Conservation (phyloP, 2,888 invertebrate species). For the Helleia helle region DNA sequence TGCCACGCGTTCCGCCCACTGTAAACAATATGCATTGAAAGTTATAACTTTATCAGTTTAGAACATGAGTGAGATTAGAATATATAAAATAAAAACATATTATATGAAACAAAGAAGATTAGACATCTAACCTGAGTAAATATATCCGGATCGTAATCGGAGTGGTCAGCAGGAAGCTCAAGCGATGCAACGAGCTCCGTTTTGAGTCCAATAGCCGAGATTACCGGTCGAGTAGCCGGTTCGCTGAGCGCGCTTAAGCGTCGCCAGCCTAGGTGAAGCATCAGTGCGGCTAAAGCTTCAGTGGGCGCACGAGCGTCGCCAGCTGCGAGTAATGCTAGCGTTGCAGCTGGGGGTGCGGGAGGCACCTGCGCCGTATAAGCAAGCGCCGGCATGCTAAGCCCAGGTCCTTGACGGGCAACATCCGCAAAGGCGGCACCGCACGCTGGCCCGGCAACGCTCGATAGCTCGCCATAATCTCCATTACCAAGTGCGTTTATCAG, state of each 20-base stretch:
- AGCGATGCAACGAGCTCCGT: constrained; percentile 35
- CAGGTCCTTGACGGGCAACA: constrained; percentile 41
- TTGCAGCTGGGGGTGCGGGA: constrained; percentile 30
- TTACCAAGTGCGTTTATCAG: constrained; percentile 43
- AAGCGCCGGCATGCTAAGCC: constrained; percentile 42
- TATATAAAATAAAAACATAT: neutral
- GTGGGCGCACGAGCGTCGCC: constrained; percentile 32
- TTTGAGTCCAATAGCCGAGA: constrained; percentile 33
- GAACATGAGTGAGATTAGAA: too few relatives aligned
- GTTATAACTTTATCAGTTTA: too few relatives aligned
- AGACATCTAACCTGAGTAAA: constrained; percentile 11
- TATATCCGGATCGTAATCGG: constrained; percentile 27
- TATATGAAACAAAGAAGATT: neutral
- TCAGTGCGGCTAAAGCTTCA: constrained; percentile 31
- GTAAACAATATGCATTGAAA: too few relatives aligned
- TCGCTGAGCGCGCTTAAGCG: constrained; percentile 45
- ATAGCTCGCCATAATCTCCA: constrained; percentile 42
- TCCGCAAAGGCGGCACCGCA: constrained; percentile 50
- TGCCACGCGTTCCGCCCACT: constrained; percentile 44
- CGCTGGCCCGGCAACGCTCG: constrained; percentile 50
- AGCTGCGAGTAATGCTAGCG: constrained; percentile 29
- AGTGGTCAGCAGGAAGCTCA: constrained; percentile 48
- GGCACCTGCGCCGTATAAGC: constrained; percentile 43
- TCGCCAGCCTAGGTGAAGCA: constrained; percentile 35
- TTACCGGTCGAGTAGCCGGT: constrained; percentile 34